Evolutionary conservation across 1,140 invertebrate genomes (phyloP), one percentile per base, ranked within the genome.

Genomic region (Wasmannia auropunctata): DNA sequence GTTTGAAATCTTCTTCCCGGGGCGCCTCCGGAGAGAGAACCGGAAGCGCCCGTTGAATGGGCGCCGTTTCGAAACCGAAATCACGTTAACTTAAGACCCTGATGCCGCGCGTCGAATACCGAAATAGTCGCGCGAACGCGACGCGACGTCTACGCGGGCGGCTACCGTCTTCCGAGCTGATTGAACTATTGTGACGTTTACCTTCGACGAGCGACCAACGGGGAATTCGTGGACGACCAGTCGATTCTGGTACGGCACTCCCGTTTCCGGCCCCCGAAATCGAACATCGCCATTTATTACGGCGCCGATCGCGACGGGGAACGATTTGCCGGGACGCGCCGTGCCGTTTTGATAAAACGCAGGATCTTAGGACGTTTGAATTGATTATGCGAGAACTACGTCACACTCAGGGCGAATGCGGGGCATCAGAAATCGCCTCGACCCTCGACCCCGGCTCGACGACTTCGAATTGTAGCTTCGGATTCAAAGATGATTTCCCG

Each of bases 131-230:
- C n/a, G n/a, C n/a, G n/a, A n/a, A n/a, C n/a, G n/a, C 65, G 51
- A 46, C 67, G 54, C 49, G 43, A 54, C n/a, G n/a, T 62, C n/a
- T n/a, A n/a, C n/a, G 25, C 54, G 11, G 34, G 8, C 11, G n/a
- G 37, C 54, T 49, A 70, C 80, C 77, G 83, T 86, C 85, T 86
- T 88, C 49, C 74, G 49, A 79, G 75, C 85, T 94, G 93, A 94
- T 94, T 94, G 94, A 91, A 87, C 93, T 79, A 94, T 94, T 94
- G 94, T 94, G 87, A 91, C 75, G 76, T n/a, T 88, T 76, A 72
- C 56, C 54, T 69, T 65, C 62, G 51, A 67, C 58, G n/a, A 49
- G 62, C 31, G n/a, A 40, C 25, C n/a, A n/a, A n/a, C n/a, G n/a
- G 40, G 49, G 34, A 85, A 89, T 90, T 90, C 54, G 62, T 62